Percentiles rank a stretch among this genome's conserved stretches.
These are phyloP conservation scores for Eutolmus rufibarbis DNA, from an alignment of 2,888 invertebrate genomes.

Conservation along the genomic window DNA sequence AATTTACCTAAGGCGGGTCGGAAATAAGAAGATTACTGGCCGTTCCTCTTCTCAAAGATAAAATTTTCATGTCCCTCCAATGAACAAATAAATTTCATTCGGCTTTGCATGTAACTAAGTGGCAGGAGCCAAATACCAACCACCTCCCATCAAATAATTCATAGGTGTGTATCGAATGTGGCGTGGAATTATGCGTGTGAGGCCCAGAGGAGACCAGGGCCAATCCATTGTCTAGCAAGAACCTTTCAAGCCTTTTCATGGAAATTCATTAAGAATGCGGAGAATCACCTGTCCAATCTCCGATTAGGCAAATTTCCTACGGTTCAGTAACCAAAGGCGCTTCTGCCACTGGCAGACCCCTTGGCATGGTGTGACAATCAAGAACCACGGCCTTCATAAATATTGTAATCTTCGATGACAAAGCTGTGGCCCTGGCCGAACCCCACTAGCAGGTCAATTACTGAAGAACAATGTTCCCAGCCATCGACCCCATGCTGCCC, in stretches of 20 bases:
- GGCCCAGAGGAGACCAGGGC: neutral
- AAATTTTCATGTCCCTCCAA: neutral
- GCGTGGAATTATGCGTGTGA: neutral
- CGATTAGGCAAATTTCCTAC: conserved; percentile 76
- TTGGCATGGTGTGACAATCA: conserved; percentile 49
- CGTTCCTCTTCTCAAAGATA: neutral
- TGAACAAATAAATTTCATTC: neutral
- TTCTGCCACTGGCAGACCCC: conserved; percentile 63
- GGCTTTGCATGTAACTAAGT: neutral
- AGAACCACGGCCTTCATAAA: conserved; percentile 78
- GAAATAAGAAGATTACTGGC: neutral
- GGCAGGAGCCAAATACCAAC: neutral
- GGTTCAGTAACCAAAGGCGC: conserved; percentile 62
- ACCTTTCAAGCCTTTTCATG: neutral
- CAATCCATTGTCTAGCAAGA: neutral
- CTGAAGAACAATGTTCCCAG: conserved; percentile 66
- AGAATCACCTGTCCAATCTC: conserved; percentile 58
- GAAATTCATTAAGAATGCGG: conserved; percentile 18
- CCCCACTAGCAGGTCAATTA: conserved; percentile 67
- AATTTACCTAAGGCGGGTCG: neutral
- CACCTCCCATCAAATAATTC: neutral
- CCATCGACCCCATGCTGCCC: conserved; percentile 64
- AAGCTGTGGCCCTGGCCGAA: conserved; percentile 74
- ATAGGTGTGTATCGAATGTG: neutral
- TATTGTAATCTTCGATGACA: conserved; percentile 74